Conservation (phyloP, 2,888 invertebrate species). For the Neelides folsomi region DNA sequence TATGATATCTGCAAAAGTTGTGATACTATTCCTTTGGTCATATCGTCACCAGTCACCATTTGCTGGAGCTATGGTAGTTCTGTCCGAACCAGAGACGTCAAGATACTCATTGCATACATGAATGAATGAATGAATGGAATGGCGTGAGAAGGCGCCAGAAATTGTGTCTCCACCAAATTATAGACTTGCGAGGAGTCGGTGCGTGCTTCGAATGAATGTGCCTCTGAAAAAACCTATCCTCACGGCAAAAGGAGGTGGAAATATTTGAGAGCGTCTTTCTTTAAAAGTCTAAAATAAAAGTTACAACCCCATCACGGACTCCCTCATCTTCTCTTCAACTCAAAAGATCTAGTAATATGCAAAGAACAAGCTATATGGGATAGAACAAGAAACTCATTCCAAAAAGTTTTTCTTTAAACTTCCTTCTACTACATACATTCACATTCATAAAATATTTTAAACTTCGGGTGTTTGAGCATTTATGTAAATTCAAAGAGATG, state of each 20-base stretch:
- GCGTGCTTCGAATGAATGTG: slow-evolving; percentile 33
- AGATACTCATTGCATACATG: slow-evolving; percentile 9
- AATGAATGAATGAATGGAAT: slow-evolving; percentile 25
- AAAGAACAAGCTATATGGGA: too few relatives aligned
- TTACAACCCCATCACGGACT: slow-evolving; percentile 13
- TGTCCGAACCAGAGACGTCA: background rate
- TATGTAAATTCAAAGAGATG: too few relatives aligned
- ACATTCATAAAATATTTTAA: too few relatives aligned
- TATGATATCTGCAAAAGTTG: too few relatives aligned
- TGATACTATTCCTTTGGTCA: too few relatives aligned
- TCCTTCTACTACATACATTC: too few relatives aligned
- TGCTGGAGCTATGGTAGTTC: too few relatives aligned
- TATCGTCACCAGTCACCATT: too few relatives aligned
- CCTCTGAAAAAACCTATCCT: slow-evolving; percentile 9
- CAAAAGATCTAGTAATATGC: too few relatives aligned
- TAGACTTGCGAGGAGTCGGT: slow-evolving; percentile 31
- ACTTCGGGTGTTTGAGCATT: too few relatives aligned
- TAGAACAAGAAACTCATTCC: too few relatives aligned
- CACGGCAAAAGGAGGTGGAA: slow-evolving; percentile 1
- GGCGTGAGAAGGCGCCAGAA: slow-evolving; percentile 34
- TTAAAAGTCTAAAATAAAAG: slow-evolving; percentile 14
- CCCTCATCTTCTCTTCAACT: slow-evolving; percentile 1
- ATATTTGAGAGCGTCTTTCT: background rate
- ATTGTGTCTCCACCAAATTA: slow-evolving; percentile 34
- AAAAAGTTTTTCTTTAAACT: too few relatives aligned